A percentile compares a stretch with the other conserved stretches of the same genome.
phyloP scores from a whole-genome alignment of 1,140 invertebrate genomes.

The Temnothorax curvispinosus region DNA sequence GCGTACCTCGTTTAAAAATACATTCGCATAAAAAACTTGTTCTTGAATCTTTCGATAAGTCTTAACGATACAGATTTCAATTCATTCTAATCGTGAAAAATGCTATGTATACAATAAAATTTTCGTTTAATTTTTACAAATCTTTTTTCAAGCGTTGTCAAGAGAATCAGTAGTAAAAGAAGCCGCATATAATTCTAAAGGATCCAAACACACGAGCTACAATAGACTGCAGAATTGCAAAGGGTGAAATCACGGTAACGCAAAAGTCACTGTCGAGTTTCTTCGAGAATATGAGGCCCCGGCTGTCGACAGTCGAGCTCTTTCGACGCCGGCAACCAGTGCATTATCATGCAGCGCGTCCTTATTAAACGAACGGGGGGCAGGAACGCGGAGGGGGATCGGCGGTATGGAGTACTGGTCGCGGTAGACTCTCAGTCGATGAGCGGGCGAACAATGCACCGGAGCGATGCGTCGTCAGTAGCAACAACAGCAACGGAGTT shows the following conservation, averaged over 20 bases:
- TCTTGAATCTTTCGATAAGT: background rate
- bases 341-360: conserved; percentile 48
- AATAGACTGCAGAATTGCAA: conserved; percentile 3
- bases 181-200: background rate
- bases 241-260: background rate
- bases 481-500: conserved; percentile 51
- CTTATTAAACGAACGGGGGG: conserved; percentile 40
- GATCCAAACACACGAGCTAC: background rate
- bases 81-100: background rate
- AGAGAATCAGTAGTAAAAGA: background rate
- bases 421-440: conserved; percentile 39
- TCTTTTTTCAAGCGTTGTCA: background rate
- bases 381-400: background rate
- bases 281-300: background rate
- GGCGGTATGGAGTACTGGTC: conserved; percentile 23
- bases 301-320: conserved; percentile 31
- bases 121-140: background rate
- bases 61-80: background rate
- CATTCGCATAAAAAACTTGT: background rate
- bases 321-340: conserved; percentile 42
- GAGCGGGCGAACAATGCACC: conserved; percentile 41
- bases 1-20: background rate
- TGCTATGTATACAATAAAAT: background rate
- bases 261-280: conserved; percentile 19
- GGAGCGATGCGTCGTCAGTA: conserved; percentile 23